Evolutionary conservation across 1,140 invertebrate species (phyloP), one percentile per base, ranked within the genome.

Genomic region (Yoshiicerus persimilis): DNA sequence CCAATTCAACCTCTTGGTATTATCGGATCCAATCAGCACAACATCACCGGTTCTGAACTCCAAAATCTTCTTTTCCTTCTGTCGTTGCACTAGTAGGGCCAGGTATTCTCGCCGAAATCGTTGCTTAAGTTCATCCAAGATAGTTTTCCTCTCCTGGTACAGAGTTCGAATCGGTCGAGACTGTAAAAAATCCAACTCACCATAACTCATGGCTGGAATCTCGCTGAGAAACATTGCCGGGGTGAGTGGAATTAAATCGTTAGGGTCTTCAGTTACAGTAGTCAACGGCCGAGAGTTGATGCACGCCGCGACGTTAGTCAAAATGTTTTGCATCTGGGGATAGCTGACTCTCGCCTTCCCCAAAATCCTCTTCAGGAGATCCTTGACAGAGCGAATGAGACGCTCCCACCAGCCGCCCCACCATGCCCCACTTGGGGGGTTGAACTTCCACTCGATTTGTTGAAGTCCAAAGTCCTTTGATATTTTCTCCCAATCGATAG

Each of bases 341-440:
- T 91, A 91, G 56, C 86, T 87, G 13, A 92, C 41, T 41, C 32
- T 86, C 4, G 91, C 89, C 38, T 86, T 90, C 75, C 91, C 91
- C 8, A 93, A 75, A 64, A 89, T 89, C 83, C 89, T 86, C 30
- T 90, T 84, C 62, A 92, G 90, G n/a, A 91, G 62, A 39, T 88
- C 85, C 87, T 93, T 93, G 9, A 91, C 75, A 9, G 93, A 41
- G 0, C 92, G 84, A 23, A 93, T 91, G 25, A 94, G 41, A 10
- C 93, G 70, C 86, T 94, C 84, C 84, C 84, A 86, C 84, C 84
- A 86, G 2, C 84, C 93, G 23, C 93, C 92, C 91, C 92, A 92
- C 92, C 93, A 93, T 20, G 92, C 90, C 1, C 92, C 91, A 62
- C 88, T 88, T n/a, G 91, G 91, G 23, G 92, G 91, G 84, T 91